These are phyloP conservation scores for Corythucha ciliata DNA, from an alignment of 2,888 invertebrate species.

Conservation along the genomic window DNA sequence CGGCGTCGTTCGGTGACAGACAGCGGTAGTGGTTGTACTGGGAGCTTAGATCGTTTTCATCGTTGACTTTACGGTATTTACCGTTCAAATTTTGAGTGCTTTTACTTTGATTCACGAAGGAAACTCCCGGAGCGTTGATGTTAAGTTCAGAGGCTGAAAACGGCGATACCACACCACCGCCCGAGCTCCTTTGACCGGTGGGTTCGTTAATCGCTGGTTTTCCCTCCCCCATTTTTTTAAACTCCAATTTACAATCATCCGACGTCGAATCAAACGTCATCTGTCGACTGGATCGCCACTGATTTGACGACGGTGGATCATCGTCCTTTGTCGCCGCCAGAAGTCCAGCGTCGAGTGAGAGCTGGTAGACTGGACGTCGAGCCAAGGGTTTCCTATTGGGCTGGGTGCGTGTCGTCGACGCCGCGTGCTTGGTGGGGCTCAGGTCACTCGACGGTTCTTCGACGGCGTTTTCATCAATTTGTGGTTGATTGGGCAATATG, in stretches of 20 bases:
- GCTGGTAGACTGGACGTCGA: constrained; percentile 33
- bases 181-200: constrained; percentile 1
- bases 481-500: constrained; percentile 32
- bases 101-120: constrained; percentile 32
- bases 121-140: constrained; percentile 30
- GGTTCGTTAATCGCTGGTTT: background rate
- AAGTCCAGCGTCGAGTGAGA: constrained; percentile 34
- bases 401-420: too few relatives aligned
- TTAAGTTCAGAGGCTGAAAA: constrained; percentile 32
- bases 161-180: constrained; percentile 28
- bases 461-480: constrained; percentile 26
- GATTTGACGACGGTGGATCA: constrained; percentile 20
- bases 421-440: constrained; percentile 24
- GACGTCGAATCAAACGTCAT: constrained; percentile 34
- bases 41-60: constrained; percentile 57
- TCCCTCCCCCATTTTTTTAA: too few relatives aligned
- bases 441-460: too few relatives aligned
- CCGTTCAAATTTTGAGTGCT: constrained; percentile 31
- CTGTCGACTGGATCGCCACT: constrained; percentile 32
- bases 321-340: constrained; percentile 23
- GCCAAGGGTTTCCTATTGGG: too few relatives aligned
- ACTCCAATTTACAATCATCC: constrained; percentile 27
- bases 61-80: constrained; percentile 38
- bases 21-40: constrained; percentile 61
- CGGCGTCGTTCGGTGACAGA: constrained; percentile 22